Base-by-base conservation (phyloP, 2,797 vertebrate species). In the Hypotaenidia okinawae region DNA sequence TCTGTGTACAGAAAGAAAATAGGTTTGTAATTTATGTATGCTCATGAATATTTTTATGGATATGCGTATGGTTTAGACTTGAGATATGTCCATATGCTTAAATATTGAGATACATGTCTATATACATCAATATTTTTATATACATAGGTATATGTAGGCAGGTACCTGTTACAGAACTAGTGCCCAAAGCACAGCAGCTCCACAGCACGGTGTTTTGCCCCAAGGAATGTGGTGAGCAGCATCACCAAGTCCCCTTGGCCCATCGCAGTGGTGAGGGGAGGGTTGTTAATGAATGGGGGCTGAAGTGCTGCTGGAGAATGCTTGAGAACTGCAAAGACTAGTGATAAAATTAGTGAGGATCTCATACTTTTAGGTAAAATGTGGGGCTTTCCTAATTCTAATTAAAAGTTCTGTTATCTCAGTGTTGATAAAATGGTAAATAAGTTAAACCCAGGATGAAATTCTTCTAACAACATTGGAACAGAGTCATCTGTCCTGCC, bases 241-340 rank as follows among this genome's bases (percentile, higher is more conserved):
- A 0, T 51, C 5, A 2, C 72, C 27, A 6, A 9, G 30, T 49
- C 41, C 41, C 1, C 66, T 58, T 52, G 5, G 43, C 79, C 58
- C 7, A 1, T 9, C 6, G 2, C 37, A 7, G 1, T 5, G 45
- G 15, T 10, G 1, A 8, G 33, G 39, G 47, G 16, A 7, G 33
- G 28, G 16, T 47, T 1, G 0, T 16, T 62, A 39, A 24, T 30
- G 61, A 27, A 27, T 2, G 1, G 1, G 5, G 55, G n/a, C 57
- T 33, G 5, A 5, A 14, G 49, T 4, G 23, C 58, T 19, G 47
- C 45, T 63, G 61, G n/a, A n/a, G 43, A 4, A 25, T 3, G 17
- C 37, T 35, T 9, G n/a, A 25, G n/a, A 41, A 2, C n/a, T 8
- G 18, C 7, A 1, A 17, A 18, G 30, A 10, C n/a, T 23, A 2